Evolutionary conservation across 35 echinoderm and acorn worm species (phyloP).

Genomic region (Nesometra sesokonis): DNA sequence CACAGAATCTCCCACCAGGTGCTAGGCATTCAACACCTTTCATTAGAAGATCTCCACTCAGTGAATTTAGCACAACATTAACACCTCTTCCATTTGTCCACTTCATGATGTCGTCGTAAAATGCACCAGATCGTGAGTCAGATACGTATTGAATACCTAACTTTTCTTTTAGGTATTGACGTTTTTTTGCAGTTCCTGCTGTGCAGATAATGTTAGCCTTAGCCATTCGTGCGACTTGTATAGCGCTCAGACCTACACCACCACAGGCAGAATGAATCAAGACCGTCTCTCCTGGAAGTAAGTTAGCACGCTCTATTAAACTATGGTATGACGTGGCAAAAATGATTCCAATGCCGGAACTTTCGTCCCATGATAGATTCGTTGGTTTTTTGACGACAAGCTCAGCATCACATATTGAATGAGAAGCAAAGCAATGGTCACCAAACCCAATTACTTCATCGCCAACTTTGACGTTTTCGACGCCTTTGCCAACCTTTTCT

Average conservation of each 20-base stretch:
- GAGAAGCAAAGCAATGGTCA: constrained; percentile 38
- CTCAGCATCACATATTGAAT: constrained; percentile 25
- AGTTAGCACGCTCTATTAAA: constrained; percentile 58
- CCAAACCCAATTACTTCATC: constrained; percentile 67
- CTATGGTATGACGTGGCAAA: constrained; percentile 64
- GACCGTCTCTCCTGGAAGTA: constrained; percentile 47
- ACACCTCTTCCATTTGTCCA: constrained; percentile 42
- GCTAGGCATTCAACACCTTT: constrained; percentile 28
- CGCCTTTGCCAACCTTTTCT: constrained; percentile 36
- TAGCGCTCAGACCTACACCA: constrained; percentile 36
- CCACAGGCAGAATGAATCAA: constrained; percentile 39
- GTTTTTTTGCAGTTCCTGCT: background rate
- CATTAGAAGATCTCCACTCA: constrained; percentile 18
- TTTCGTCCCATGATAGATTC: constrained; percentile 11
- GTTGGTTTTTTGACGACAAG: constrained; percentile 38
- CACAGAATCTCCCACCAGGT: constrained; percentile 45
- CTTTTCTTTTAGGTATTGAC: constrained; percentile 9
- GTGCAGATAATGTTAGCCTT: constrained; percentile 57
- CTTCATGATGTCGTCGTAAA: constrained; percentile 27
- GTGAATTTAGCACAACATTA: constrained; percentile 51
- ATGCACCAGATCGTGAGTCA: background rate
- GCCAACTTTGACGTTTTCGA: constrained; percentile 11
- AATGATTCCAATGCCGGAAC: constrained; percentile 26
- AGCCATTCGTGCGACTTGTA: constrained; percentile 45
- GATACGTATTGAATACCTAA: constrained; percentile 21